phyloP scores from a whole-genome alignment of 2,113 vertebrate genomes.

The rat (Rattus norvegicus) region DNA sequence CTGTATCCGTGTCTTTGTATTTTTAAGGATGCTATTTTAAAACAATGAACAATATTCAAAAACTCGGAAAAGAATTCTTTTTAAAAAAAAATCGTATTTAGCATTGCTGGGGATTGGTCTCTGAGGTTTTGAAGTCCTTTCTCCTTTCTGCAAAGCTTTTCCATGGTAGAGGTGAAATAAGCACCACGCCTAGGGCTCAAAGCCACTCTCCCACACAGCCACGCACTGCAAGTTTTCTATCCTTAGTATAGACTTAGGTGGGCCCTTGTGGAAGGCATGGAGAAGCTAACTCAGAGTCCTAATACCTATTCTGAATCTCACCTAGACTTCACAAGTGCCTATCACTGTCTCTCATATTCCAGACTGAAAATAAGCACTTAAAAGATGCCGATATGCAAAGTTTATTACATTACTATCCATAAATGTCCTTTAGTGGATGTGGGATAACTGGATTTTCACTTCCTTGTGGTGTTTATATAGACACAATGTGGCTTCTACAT shows the following conservation, averaged over 20 bases:
- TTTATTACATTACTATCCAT: background rate
- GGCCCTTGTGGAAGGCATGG: background rate
- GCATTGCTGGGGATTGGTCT: background rate
- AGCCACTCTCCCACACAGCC: background rate
- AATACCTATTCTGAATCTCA: background rate
- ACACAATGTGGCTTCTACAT: background rate
- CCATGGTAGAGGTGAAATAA: background rate
- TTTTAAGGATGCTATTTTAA: background rate
- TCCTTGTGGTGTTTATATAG: background rate
- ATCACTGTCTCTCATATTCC: background rate
- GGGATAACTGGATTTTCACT: background rate
- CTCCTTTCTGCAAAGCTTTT: conserved; percentile 7
- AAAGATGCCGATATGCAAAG: background rate
- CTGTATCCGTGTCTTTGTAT: background rate
- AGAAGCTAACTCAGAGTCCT: background rate
- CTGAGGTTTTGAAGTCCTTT: background rate
- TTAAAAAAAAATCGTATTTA: background rate
- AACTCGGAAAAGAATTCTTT: background rate
- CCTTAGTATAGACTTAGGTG: background rate
- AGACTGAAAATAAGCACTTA: background rate
- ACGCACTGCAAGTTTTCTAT: background rate
- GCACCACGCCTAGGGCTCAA: too few relatives aligned
- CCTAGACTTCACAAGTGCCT: background rate
- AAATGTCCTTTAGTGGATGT: background rate
- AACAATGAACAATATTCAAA: conserved; percentile 16